These are phyloP conservation scores for Corvus hawaiiensis DNA, from an alignment of 2,113 vertebrate species.

Conservation along the genomic window DNA sequence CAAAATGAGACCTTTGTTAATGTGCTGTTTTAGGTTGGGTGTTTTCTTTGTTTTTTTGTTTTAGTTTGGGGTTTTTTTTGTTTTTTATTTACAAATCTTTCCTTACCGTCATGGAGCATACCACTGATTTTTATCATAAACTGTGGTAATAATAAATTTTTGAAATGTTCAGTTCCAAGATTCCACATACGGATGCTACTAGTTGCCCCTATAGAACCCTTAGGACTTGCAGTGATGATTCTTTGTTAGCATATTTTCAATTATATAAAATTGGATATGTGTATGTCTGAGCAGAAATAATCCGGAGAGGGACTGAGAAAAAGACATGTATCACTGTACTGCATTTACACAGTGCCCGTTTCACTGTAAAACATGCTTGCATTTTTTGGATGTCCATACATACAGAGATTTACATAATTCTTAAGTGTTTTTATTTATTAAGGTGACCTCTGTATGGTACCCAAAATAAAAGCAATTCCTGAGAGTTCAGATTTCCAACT, in stretches of 20 bases:
- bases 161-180: not conserved
- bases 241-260: not conserved
- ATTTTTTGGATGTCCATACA: not conserved
- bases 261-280: not conserved
- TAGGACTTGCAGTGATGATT: not conserved
- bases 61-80: not conserved
- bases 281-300: not conserved
- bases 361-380: not conserved
- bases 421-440: not conserved
- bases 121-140: not conserved
- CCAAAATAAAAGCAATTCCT: not conserved
- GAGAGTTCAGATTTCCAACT: not conserved
- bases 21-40: not conserved
- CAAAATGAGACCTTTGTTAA: not conserved
- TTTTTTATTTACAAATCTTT: not conserved
- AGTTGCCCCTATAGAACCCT: not conserved
- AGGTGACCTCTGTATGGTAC: not conserved
- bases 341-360: not conserved
- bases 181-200: not conserved
- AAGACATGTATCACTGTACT: not conserved
- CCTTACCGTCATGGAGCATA: not conserved
- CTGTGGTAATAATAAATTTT: not conserved
- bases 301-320: not conserved
- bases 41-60: not conserved
- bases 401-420: not conserved